These are phyloP conservation scores for Gallinago stenura DNA, from an alignment of 2,797 vertebrate genomes.

Conservation along the genomic window DNA sequence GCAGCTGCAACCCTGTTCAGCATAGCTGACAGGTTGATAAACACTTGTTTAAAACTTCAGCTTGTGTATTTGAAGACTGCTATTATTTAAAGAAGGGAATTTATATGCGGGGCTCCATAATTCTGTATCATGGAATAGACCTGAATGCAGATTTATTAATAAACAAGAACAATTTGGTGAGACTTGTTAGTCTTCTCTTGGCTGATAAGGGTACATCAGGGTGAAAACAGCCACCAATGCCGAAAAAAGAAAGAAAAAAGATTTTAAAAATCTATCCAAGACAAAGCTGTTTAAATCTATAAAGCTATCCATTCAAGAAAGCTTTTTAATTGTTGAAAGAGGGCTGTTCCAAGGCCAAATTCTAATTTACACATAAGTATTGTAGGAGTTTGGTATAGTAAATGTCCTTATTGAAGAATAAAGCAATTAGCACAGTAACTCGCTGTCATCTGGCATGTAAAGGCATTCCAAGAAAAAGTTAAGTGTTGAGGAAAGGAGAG, in stretches of 20 bases:
- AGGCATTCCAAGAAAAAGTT: slow-evolving; percentile 82
- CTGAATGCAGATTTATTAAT: slow-evolving; percentile 8
- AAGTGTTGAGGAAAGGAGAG: slow-evolving; percentile 81
- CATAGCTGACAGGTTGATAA: neutral
- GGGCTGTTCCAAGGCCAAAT: slow-evolving; percentile 72
- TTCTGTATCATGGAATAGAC: neutral
- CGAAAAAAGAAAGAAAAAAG: neutral
- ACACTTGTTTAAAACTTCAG: slow-evolving; percentile 24
- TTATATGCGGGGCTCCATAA: neutral
- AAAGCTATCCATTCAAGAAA: slow-evolving; percentile 45
- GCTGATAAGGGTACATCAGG: neutral
- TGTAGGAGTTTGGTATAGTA: slow-evolving; percentile 80
- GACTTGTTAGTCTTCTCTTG: neutral
- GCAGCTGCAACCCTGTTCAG: neutral
- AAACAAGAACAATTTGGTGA: slow-evolving; percentile 5
- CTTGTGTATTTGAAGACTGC: slow-evolving; percentile 5
- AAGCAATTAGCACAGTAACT: slow-evolving; percentile 81
- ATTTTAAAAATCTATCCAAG: neutral
- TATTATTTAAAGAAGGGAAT: neutral
- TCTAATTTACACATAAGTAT: slow-evolving; percentile 77
- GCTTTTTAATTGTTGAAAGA: slow-evolving; percentile 66
- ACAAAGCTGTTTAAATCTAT: slow-evolving; percentile 16
- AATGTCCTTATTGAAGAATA: slow-evolving; percentile 79
- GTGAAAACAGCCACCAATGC: neutral
- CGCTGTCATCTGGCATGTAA: slow-evolving; percentile 80